Percentiles rank a stretch among this genome's conserved stretches.
Conservation (phyloP, 1,140 invertebrate genomes). For the Lutraria rhynchaena region DNA sequence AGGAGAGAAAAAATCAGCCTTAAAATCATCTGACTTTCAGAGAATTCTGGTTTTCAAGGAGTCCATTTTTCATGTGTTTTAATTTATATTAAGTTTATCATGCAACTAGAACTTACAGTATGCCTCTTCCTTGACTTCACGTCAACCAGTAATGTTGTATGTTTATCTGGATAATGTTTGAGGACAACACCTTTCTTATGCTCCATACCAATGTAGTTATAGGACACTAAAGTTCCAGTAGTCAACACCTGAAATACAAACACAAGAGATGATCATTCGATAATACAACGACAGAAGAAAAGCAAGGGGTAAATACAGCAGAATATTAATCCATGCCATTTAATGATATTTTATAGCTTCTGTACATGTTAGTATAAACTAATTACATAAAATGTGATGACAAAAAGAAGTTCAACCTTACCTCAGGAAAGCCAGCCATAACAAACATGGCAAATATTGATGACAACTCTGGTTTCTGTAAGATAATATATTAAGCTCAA, state of each 20-base stretch:
- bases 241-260: slow-evolving; percentile 74
- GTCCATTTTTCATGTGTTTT: no score
- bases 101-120: slow-evolving; percentile 69
- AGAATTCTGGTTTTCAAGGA: no score
- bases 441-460: slow-evolving; percentile 81
- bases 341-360: no score
- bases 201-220: slow-evolving; percentile 73
- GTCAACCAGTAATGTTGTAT: slow-evolving; percentile 78
- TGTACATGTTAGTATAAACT: no score
- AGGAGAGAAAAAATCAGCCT: no score
- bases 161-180: slow-evolving; percentile 81
- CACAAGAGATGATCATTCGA: no score
- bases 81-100: neutral
- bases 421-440: slow-evolving; percentile 81
- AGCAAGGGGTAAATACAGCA: no score
- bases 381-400: no score
- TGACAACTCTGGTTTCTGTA: slow-evolving; percentile 72
- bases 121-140: slow-evolving; percentile 77
- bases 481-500: neutral
- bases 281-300: neutral
- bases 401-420: no score
- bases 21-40: no score
- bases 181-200: slow-evolving; percentile 79
- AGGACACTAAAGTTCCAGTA: slow-evolving; percentile 78
- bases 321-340: no score